Base-by-base conservation (phyloP, 2,113 vertebrate genomes). In the Sceloporus undulatus region DNA sequence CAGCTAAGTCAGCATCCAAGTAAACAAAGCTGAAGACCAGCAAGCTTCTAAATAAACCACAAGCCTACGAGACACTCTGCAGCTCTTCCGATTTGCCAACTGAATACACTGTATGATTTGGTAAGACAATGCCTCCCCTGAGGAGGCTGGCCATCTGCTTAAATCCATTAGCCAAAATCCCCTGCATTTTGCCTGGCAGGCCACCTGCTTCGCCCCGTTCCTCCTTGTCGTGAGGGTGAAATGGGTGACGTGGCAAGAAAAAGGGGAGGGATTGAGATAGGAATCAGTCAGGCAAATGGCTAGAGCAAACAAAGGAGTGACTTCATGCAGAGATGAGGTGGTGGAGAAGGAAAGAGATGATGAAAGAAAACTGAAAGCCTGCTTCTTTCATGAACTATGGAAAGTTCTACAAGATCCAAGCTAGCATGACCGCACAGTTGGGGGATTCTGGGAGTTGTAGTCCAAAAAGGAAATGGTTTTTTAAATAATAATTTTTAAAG, bases 161-260 rank as follows among this genome's bases (percentile, higher is more conserved):
- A 70, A 38, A 40, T 3, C n/a, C 80, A 56, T 83, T 84, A 27
- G 42, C 59, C 59, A 38, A 84, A 54, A 77, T 18, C 48, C 34
- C n/a, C 59, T 54, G 27, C 23, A 2, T 88, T 71, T 78, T 66
- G 79, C 56, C 11, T 68, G 62, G 73, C 59, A 84, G 11, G 27
- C 66, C 59, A 62, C 59, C 52, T 13, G 29, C 71, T 70, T 76
- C 40, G 9, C 19, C 23, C 14, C 79, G 25, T 87, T 87, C 27
- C 79, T 75, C 38, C 4, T 5, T 40, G 40, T 25, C 9, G 23
- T n/a, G 62, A 83, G 80, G 42, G 10, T 21, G 74, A 83, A 84
- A 75, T 38, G 65, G 87, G 62, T 83, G 80, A 88, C 81, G 87
- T 88, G 87, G 87, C 80, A 13, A 29, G n/a, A 77, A 56, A 54